Percentiles rank a stretch among this genome's conserved stretches.
Conservation (phyloP, 2,113 vertebrate genomes). For the Odocoileus hemionus region DNA sequence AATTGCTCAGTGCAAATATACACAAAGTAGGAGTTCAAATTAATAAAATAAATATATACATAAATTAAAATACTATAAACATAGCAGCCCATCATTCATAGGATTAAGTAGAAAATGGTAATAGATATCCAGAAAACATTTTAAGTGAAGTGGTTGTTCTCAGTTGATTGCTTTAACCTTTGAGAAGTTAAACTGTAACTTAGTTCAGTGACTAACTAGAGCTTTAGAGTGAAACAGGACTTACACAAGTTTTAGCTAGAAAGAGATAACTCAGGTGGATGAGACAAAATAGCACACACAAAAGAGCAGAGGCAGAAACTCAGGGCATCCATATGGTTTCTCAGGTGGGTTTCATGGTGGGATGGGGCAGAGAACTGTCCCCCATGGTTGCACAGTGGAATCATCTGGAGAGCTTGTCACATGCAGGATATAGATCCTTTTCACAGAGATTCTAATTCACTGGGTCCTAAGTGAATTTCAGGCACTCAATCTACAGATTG, state of each 20-base stretch:
- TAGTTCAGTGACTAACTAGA: background rate
- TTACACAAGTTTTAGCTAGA: background rate
- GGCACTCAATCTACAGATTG: background rate
- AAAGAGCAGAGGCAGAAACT: background rate
- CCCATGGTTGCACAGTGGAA: background rate
- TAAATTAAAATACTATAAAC: background rate
- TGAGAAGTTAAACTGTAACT: background rate
- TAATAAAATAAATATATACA: background rate
- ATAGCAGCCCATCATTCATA: background rate
- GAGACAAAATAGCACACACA: background rate
- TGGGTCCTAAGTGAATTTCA: background rate
- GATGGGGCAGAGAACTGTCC: background rate
- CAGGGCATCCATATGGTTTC: fast-evolving
- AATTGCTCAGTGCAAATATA: background rate
- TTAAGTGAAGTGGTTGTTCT: background rate
- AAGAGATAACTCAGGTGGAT: background rate
- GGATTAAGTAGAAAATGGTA: background rate
- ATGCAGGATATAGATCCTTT: background rate
- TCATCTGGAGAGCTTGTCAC: background rate
- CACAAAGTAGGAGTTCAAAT: background rate
- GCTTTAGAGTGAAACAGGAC: background rate
- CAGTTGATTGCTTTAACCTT: background rate
- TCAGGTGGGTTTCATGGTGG: background rate
- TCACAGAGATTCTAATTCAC: background rate
- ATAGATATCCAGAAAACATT: background rate